These are phyloP conservation scores for Oryctes rhinoceros DNA, from an alignment of 1,140 invertebrate genomes.

Conservation along the genomic window DNA sequence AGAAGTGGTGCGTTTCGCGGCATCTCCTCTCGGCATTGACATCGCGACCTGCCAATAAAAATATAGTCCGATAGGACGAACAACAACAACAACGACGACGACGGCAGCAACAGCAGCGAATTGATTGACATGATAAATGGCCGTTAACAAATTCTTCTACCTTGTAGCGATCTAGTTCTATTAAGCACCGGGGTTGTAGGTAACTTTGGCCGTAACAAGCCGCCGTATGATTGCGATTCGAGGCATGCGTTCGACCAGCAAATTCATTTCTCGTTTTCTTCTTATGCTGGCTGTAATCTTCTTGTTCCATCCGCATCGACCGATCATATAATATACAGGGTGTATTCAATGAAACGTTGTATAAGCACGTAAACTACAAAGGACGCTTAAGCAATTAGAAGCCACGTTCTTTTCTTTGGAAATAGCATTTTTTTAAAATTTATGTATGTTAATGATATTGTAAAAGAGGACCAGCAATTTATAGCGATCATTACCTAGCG, in stretches of 20 bases:
- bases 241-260: slow-evolving; percentile 50
- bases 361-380: too few relatives aligned
- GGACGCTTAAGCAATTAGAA: too few relatives aligned
- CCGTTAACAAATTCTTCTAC: slow-evolving; percentile 53
- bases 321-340: too few relatives aligned
- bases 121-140: slow-evolving; percentile 58
- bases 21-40: neutral
- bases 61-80: slow-evolving; percentile 40
- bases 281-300: too few relatives aligned
- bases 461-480: too few relatives aligned
- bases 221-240: slow-evolving; percentile 56
- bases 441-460: too few relatives aligned
- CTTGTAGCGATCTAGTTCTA: slow-evolving; percentile 55
- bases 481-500: too few relatives aligned
- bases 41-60: slow-evolving; percentile 42
- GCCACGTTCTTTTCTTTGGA: too few relatives aligned
- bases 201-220: slow-evolving; percentile 57
- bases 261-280: slow-evolving; percentile 33
- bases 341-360: too few relatives aligned
- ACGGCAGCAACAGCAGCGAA: slow-evolving; percentile 21
- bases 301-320: too few relatives aligned
- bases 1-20: slow-evolving; percentile 10
- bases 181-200: slow-evolving; percentile 52
- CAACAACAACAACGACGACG: neutral
- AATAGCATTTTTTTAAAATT: too few relatives aligned